These are phyloP conservation scores for Microplitis demolitor DNA, from an alignment of 1,140 invertebrate genomes.

Conservation along the genomic window DNA sequence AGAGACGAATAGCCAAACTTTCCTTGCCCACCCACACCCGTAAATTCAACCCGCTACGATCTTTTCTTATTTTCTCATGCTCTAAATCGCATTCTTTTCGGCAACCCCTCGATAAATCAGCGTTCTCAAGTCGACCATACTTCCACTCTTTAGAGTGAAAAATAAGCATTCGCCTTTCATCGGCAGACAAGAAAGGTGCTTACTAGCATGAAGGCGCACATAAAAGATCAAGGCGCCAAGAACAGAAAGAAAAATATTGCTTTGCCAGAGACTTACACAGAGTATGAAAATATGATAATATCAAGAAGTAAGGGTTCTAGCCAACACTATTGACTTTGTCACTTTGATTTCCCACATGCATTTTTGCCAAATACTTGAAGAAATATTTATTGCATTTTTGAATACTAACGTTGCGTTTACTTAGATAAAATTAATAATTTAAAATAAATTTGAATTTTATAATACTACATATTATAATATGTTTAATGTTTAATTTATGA, in stretches of 20 bases:
- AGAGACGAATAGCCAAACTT: slow-evolving; percentile 20
- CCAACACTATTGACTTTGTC: neutral
- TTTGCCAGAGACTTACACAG: slow-evolving; percentile 8
- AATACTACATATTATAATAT: too few relatives aligned
- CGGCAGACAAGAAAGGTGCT: slow-evolving; percentile 22
- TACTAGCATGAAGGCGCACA: slow-evolving; percentile 6
- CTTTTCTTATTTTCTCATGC: neutral
- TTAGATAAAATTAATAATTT: too few relatives aligned
- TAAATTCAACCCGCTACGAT: slow-evolving; percentile 15
- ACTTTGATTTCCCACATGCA: neutral
- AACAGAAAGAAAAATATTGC: slow-evolving; percentile 14
- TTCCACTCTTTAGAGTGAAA: slow-evolving; percentile 5
- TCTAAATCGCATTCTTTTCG: slow-evolving; percentile 32
- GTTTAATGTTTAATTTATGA: too few relatives aligned
- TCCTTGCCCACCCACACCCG: neutral
- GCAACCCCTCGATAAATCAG: slow-evolving; percentile 31
- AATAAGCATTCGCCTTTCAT: slow-evolving; percentile 27
- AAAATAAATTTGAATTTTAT: too few relatives aligned
- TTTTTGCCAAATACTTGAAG: neutral
- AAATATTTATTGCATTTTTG: neutral
- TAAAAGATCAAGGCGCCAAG: slow-evolving; percentile 10
- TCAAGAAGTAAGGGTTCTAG: neutral
- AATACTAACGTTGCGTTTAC: too few relatives aligned
- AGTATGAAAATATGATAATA: slow-evolving; percentile 6
- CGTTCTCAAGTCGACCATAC: slow-evolving; percentile 6